A percentile compares a stretch with the other conserved stretches of the same genome.
Evolutionary conservation across 2,888 invertebrate species (phyloP).

Genomic region (Xylophagus ater): DNA sequence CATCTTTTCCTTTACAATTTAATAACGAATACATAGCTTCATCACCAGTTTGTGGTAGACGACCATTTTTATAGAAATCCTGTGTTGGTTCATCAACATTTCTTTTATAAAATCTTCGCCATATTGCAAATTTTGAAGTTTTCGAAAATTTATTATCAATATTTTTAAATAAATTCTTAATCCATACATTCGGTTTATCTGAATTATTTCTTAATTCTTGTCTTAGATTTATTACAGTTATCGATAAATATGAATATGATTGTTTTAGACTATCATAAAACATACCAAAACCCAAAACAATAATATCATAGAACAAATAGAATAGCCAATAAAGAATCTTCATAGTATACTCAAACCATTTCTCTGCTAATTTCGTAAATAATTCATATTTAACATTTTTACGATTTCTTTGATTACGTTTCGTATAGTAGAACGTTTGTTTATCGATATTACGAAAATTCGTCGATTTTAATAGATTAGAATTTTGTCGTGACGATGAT

Average conservation of each 20-base stretch:
- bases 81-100: conserved; percentile 34
- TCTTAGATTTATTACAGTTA: conserved; percentile 28
- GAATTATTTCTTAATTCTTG: conserved; percentile 36
- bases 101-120: conserved; percentile 38
- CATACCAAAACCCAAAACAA: conserved; percentile 54
- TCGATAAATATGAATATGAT: conserved; percentile 25
- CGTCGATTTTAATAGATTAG: no score
- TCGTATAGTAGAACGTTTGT: conserved; percentile 7
- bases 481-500: no score
- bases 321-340: conserved; percentile 65
- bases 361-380: conserved; percentile 39
- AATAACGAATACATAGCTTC: conserved; percentile 89
- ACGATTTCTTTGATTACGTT: conserved; percentile 22
- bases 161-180: conserved; percentile 31
- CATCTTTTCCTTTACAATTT: conserved; percentile 91
- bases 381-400: conserved; percentile 43
- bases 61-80: conserved; percentile 35
- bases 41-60: conserved; percentile 77
- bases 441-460: conserved; percentile 10
- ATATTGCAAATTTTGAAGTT: conserved; percentile 35
- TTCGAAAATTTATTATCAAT: conserved; percentile 35
- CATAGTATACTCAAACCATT: conserved; percentile 48
- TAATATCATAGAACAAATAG: conserved; percentile 67
- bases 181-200: conserved; percentile 34
- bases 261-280: conserved; percentile 30